Evolutionary conservation across 2,113 vertebrate species (phyloP).

Genomic region (Alexandromys fortis): DNA sequence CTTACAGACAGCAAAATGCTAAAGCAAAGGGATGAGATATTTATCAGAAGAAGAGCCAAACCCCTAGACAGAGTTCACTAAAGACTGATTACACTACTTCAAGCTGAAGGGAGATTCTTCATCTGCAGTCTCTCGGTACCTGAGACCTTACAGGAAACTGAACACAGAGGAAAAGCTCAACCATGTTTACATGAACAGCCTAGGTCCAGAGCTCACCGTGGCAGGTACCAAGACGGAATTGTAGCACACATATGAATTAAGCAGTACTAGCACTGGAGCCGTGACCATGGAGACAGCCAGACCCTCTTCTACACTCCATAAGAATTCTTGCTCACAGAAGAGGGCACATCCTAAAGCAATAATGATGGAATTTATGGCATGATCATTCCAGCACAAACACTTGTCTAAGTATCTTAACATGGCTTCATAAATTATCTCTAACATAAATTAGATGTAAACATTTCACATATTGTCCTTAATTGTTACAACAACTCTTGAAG

Average conservation of each 20-base stretch:
- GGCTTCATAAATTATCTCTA: constrained; percentile 63
- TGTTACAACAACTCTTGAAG: not conserved
- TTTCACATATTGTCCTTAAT: constrained; percentile 25
- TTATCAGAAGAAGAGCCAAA: not conserved
- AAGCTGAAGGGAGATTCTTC: not conserved
- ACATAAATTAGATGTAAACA: constrained; percentile 5
- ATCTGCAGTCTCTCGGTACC: not conserved
- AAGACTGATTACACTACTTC: not conserved
- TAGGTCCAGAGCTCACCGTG: not conserved
- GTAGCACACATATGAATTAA: not conserved
- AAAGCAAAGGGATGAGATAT: not conserved
- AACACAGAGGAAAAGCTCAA: not conserved
- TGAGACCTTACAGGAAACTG: not conserved
- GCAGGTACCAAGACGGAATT: not conserved
- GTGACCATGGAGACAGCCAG: not conserved
- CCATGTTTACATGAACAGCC: not conserved
- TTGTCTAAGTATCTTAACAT: constrained; percentile 53
- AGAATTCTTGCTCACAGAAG: not conserved
- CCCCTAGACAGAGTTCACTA: not conserved
- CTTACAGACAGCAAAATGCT: not conserved
- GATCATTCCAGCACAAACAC: constrained; percentile 42
- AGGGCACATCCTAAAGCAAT: not conserved
- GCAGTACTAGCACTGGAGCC: not conserved
- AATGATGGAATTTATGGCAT: constrained; percentile 59
- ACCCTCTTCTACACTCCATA: too few species aligned